These are phyloP conservation scores for Phytoseiulus persimilis DNA, from an alignment of 2,888 invertebrate species.

Conservation along the genomic window DNA sequence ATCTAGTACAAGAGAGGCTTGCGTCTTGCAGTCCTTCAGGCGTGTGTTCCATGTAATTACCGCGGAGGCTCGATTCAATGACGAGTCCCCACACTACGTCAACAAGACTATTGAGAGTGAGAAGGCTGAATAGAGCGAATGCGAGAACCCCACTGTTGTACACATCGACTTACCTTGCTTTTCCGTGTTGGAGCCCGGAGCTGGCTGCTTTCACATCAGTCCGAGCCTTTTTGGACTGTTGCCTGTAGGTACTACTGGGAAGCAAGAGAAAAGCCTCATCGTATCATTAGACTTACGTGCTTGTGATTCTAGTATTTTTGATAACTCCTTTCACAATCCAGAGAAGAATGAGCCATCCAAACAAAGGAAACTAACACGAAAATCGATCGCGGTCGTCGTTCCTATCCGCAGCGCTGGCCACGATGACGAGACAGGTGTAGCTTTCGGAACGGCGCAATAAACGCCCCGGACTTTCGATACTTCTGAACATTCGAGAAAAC, in stretches of 20 bases:
- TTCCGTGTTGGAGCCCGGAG: background rate
- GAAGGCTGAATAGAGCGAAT: background rate
- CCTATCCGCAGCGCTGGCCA: background rate
- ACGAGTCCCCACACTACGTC: background rate
- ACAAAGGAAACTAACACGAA: background rate
- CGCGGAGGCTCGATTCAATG: background rate
- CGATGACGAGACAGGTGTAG: too few relatives aligned
- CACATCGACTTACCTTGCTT: background rate
- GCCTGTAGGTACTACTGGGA: background rate
- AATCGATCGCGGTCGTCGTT: background rate
- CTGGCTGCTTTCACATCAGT: background rate
- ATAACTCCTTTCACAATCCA: background rate
- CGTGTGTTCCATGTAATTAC: background rate
- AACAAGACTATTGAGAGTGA: background rate
- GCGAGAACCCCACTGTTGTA: background rate
- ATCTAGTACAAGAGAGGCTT: too few relatives aligned
- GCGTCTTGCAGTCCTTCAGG: background rate
- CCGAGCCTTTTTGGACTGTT: background rate
- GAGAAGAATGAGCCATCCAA: background rate
- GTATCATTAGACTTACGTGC: background rate
- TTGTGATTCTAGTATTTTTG: background rate
- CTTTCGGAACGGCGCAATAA: too few relatives aligned
- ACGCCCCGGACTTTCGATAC: too few relatives aligned
- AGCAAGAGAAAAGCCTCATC: background rate
- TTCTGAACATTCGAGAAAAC: too few relatives aligned